phyloP scores from a whole-genome alignment of 1,140 invertebrate species.

The Aphis craccivora region DNA sequence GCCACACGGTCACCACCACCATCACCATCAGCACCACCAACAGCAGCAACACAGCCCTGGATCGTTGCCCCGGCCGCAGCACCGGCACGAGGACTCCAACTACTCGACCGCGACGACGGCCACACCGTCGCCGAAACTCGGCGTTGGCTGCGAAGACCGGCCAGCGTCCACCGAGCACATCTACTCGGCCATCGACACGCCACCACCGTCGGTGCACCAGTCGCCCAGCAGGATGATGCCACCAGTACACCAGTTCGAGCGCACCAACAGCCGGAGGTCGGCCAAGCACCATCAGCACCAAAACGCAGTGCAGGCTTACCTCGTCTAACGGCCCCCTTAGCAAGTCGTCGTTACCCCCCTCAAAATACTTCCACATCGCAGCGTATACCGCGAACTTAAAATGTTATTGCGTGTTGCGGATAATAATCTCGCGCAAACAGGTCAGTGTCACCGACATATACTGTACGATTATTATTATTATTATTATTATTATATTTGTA shows the following conservation, averaged over 20 bases:
- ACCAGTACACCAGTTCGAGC: constrained; percentile 61
- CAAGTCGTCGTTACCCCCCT: neutral
- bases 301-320: constrained; percentile 45
- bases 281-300: constrained; percentile 40
- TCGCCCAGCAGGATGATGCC: constrained; percentile 63
- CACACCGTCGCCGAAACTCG: constrained; percentile 71
- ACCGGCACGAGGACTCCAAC: constrained; percentile 63
- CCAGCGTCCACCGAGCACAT: constrained; percentile 76
- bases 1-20: neutral
- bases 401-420: neutral
- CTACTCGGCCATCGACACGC: constrained; percentile 86
- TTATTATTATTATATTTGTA: neutral
- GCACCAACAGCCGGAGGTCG: constrained; percentile 59
- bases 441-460: constrained; percentile 42
- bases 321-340: neutral
- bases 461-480: constrained; percentile 24
- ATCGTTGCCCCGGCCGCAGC: constrained; percentile 55
- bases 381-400: neutral
- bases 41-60: constrained; percentile 66
- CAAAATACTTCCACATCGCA: neutral
- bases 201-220: constrained; percentile 71
- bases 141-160: constrained; percentile 66
- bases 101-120: constrained; percentile 72
- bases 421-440: constrained; percentile 17
- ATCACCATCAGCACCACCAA: constrained; percentile 61